Base-by-base conservation (phyloP, 2,797 vertebrate species). In the Siniperca undulata region DNA sequence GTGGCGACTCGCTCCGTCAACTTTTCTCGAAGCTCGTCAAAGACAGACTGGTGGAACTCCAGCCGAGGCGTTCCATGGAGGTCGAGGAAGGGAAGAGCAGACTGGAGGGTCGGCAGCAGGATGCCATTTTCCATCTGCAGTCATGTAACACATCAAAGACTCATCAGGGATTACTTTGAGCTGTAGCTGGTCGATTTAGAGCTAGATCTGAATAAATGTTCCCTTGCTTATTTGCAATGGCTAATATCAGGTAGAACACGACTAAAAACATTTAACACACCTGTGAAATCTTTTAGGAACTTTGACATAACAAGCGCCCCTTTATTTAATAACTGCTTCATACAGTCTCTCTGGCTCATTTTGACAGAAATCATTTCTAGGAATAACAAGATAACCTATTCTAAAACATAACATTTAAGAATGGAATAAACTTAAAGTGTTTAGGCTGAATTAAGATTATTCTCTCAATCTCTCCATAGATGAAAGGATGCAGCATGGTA, bases 41-140 rank as follows among this genome's bases (percentile, higher is more conserved):
- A 99, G 30, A 99, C 98, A 0, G 98, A 99, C 95, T 99, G 98
- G 86, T 99, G 98, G 89, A 99, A 99, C 94, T 99, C 98, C n/a
- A 99, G 93, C 7, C 98, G 95, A 0, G 98, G 98, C 0, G 97
- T 99, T 19, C 98, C 98, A 0, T 99, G 98, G 64, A 99, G 97
- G 93, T 99, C 98, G 82, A 99, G 89, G 92, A 99, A 99, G 16
- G 98, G 98, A 70, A 99, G 91, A 0, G 98, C 98, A 0, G 98
- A 99, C 94, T 99, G 98, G 30, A 99, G 95, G 0, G 98, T 99
- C 0, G 98, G 98, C 93, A 99, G 92, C 70, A 99, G 95, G 90
- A 99, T 98, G 34, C 98, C 98, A 83, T 99, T 99, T 88, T 99
- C 98, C 1, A 96, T 97, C 98, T 99, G 79, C 27, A 68, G 77